A percentile compares a stretch with the other conserved stretches of the same genome.
Conservation (phyloP, 2,113 vertebrate species). For the Sceloporus tristichus region DNA sequence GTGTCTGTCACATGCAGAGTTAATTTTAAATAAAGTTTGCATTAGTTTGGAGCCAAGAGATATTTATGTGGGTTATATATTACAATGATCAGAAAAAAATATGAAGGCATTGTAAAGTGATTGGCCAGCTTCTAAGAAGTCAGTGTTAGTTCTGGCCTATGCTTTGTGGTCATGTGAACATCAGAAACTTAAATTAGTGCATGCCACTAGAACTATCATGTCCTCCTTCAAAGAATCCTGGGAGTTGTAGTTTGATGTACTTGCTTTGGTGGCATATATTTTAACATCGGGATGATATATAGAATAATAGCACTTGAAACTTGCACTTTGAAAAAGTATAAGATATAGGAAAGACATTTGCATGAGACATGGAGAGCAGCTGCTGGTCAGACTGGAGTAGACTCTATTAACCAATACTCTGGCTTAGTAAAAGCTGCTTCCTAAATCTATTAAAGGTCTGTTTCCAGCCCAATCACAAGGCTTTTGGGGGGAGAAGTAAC, state of each 20-base stretch:
- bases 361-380: neutral
- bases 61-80: constrained; percentile 52
- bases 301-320: neutral
- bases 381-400: neutral
- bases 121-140: neutral
- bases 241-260: neutral
- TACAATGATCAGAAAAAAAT: constrained; percentile 43
- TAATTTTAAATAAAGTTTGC: constrained; percentile 71
- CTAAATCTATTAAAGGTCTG: neutral
- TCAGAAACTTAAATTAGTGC: neutral
- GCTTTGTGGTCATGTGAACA: neutral
- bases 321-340: neutral
- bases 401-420: neutral
- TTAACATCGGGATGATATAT: neutral
- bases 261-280: neutral
- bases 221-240: neutral
- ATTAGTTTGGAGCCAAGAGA: constrained; percentile 64
- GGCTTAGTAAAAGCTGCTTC: neutral
- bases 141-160: neutral
- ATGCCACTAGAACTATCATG: neutral
- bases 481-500: too few relatives aligned
- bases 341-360: neutral
- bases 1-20: constrained; percentile 63
- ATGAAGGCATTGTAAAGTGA: constrained; percentile 40
- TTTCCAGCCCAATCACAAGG: too few relatives aligned